phyloP scores from a whole-genome alignment of 2,888 invertebrate genomes.

The Microplitis manilae region DNA sequence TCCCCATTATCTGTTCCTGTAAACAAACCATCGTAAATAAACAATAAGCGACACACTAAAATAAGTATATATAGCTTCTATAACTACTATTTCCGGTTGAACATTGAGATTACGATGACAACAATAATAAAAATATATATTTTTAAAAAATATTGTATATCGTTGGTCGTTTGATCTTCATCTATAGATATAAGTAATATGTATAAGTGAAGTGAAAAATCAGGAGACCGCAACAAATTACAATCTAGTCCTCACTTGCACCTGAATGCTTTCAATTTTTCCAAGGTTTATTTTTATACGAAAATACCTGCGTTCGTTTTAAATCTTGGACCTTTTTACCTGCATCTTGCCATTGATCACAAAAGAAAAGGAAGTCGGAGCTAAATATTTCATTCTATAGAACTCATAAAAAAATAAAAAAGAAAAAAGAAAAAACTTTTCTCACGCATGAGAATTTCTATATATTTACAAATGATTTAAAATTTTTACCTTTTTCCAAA shows the following conservation, averaged over 20 bases:
- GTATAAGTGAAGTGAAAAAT: slow-evolving; percentile 19
- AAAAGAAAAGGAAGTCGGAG: neutral
- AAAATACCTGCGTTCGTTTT: slow-evolving; percentile 23
- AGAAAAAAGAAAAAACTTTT: slow-evolving; percentile 15
- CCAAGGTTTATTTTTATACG: neutral
- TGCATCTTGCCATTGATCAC: slow-evolving; percentile 19
- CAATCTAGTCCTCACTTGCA: slow-evolving; percentile 13
- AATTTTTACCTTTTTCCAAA: neutral
- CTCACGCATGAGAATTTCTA: slow-evolving; percentile 18
- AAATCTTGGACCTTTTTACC: slow-evolving; percentile 19
- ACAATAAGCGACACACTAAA: neutral
- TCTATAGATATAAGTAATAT: no score
- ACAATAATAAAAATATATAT: neutral
- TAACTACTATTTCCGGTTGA: neutral
- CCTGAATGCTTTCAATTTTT: slow-evolving; percentile 11
- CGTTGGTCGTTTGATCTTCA: neutral
- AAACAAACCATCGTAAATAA: slow-evolving; percentile 24
- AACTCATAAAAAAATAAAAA: neutral
- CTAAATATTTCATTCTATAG: neutral
- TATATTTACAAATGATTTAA: neutral
- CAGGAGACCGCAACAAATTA: slow-evolving; percentile 33
- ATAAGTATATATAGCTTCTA: neutral
- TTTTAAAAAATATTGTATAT: slow-evolving; percentile 8
- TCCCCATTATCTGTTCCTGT: slow-evolving; percentile 56
- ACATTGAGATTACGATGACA: neutral